These are phyloP conservation scores for Cottoperca gobio DNA, from an alignment of 2,797 vertebrate species.

Conservation along the genomic window DNA sequence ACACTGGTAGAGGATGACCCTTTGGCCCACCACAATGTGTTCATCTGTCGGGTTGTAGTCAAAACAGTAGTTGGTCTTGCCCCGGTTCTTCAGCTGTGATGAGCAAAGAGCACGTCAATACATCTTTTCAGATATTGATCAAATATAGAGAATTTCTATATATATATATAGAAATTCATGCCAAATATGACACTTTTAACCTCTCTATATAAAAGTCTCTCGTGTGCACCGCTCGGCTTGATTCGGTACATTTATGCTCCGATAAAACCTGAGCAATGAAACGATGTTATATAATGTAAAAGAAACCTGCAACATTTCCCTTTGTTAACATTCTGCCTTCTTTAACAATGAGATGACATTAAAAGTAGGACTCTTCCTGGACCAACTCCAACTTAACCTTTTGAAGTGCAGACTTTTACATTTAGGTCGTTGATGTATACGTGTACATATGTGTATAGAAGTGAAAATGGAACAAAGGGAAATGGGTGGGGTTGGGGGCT, in stretches of 20 bases:
- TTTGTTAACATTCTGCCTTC: neutral
- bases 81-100: slow-evolving; percentile 90
- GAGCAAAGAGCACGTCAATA: neutral
- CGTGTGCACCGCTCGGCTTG: neutral
- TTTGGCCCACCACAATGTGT: slow-evolving; percentile 83
- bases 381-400: neutral
- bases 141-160: no score
- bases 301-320: neutral
- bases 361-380: neutral
- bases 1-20: slow-evolving; percentile 91
- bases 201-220: neutral
- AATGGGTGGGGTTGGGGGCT: no score
- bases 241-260: neutral
- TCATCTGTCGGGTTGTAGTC: slow-evolving; percentile 95
- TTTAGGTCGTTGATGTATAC: neutral
- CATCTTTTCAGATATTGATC: neutral
- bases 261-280: no score
- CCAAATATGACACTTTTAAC: no score
- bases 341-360: neutral
- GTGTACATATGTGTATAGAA: neutral
- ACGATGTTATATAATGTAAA: neutral
- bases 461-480: neutral
- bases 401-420: neutral
- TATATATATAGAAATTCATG: no score
- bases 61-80: slow-evolving; percentile 90